Evolutionary conservation across 2,888 invertebrate genomes (phyloP).

Genomic region (Leptopilina myrica): DNA sequence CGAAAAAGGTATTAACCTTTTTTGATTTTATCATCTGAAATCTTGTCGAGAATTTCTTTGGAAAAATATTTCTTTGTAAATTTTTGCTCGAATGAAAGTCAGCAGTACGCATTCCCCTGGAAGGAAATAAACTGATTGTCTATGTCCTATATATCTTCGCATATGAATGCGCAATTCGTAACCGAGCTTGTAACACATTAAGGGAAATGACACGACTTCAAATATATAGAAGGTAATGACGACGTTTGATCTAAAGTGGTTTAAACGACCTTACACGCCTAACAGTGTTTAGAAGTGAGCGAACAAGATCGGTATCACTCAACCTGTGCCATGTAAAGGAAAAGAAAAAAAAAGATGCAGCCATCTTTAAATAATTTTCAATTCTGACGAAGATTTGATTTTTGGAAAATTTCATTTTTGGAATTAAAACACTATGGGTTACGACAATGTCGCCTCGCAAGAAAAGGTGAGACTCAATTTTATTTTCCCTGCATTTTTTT

Average conservation of each 20-base stretch:
- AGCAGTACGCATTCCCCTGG: conserved; percentile 39
- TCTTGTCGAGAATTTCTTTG: not conserved
- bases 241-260: conserved; percentile 53
- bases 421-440: conserved; percentile 8
- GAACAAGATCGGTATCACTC: conserved; percentile 45
- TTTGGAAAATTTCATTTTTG: not conserved
- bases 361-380: not conserved
- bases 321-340: conserved; percentile 45
- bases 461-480: conserved; percentile 10
- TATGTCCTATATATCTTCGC: conserved; percentile 47
- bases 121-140: conserved; percentile 36
- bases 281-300: conserved; percentile 48
- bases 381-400: not conserved
- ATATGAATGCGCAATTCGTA: conserved; percentile 47
- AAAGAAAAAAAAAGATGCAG: conserved; percentile 3
- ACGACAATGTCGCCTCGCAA: conserved; percentile 29
- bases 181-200: conserved; percentile 41
- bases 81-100: conserved; percentile 18
- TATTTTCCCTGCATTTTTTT: no score
- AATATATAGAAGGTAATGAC: conserved; percentile 50
- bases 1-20: not conserved
- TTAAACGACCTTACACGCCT: conserved; percentile 52
- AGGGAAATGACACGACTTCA: conserved; percentile 49
- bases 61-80: not conserved
- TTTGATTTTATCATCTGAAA: not conserved